These are phyloP conservation scores for Nipponacmea schrenckii DNA, from an alignment of 2,888 invertebrate species.

Conservation along the genomic window DNA sequence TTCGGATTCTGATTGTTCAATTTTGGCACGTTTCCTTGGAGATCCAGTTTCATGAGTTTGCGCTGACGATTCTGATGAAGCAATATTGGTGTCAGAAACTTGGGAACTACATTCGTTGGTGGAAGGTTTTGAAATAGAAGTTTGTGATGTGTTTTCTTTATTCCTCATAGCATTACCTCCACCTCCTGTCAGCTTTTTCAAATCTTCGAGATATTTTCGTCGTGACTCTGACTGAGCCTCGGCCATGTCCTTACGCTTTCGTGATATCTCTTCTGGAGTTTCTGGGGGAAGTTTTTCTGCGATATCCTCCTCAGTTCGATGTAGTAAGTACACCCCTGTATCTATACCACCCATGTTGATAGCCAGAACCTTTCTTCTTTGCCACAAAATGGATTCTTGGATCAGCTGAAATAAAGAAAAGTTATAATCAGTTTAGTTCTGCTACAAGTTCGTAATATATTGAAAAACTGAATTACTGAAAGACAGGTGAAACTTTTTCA, in stretches of 20 bases:
- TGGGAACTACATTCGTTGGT: neutral
- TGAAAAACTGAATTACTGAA: too few species aligned
- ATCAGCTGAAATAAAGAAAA: conserved; percentile 35
- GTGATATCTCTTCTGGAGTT: neutral
- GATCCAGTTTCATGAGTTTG: neutral
- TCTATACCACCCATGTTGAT: conserved; percentile 56
- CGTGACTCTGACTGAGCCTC: neutral
- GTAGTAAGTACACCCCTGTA: conserved; percentile 50
- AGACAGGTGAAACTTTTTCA: too few species aligned
- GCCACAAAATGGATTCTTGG: conserved; percentile 44
- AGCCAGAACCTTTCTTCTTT: conserved; percentile 39
- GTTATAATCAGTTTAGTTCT: too few species aligned
- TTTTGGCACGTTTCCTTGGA: neutral
- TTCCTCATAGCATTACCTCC: neutral
- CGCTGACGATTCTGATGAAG: neutral
- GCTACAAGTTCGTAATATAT: too few species aligned
- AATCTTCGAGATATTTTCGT: neutral
- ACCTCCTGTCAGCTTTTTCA: neutral
- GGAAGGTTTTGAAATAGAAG: neutral
- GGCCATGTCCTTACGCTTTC: neutral
- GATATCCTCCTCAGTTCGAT: conserved; percentile 31
- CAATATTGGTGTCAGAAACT: neutral
- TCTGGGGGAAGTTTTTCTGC: neutral
- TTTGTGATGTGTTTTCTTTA: neutral
- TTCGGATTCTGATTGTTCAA: neutral